Evolutionary conservation across 1,140 invertebrate genomes (phyloP), one percentile per base, ranked within the genome.

Genomic region (Cydia fagiglandana): DNA sequence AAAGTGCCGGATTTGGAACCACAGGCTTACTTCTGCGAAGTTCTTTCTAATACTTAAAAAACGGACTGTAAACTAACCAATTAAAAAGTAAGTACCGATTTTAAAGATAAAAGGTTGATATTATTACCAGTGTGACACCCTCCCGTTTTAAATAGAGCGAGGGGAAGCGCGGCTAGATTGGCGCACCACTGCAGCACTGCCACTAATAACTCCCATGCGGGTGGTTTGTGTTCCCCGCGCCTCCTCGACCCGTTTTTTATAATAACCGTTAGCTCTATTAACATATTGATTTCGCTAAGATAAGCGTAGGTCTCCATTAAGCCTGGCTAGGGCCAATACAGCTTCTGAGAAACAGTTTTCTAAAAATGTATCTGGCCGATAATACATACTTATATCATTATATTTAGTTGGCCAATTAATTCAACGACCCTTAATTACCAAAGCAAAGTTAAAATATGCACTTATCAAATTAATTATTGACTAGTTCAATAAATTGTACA

Each of bases 191-290:
- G 82, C 79, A 86, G 84, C 83, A 81, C 84, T 83, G 45, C 45
- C 45, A 47, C 45, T 47, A 85, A 87, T 89, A 86, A 80, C 80
- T 82, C 76, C 81, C 78, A 91, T 91, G 89, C 89, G 89, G 89
- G 89, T 85, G 79, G 79, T 84, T 85, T 81, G 75, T 82, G 78
- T 82, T 75, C 79, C 76, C 80, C 68, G 30, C 38, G 38, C 56
- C 76, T 74, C 80, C 83, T 79, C 64, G 76, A 73, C 73, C 17
- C 9, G 73, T 85, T 86, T 84, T 84, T 76, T 84, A 80, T 75
- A 78, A 74, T 81, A 83, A 83, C 84, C 83, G 88, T 86, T 88
- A 80, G 76, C 79, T 81, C 64, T 81, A 86, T 89, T 88, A 84
- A 75, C 82, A 86, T 87, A 86, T 86, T 82, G 84, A 89, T 88